These are phyloP conservation scores for Microtus richardsoni DNA, from an alignment of 2,113 vertebrate genomes.

Conservation along the genomic window DNA sequence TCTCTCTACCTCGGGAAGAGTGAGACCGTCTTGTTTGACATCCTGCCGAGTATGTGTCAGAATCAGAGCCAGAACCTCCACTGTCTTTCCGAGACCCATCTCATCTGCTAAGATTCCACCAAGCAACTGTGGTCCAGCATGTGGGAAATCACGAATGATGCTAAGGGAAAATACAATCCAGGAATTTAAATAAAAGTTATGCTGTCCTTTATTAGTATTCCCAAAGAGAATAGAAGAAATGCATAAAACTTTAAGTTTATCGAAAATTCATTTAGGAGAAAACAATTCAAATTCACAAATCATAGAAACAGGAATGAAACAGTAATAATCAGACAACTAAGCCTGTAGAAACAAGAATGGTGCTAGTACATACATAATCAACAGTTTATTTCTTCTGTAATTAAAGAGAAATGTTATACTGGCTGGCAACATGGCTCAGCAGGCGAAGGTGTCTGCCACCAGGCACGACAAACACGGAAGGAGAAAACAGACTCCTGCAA, in stretches of 20 bases:
- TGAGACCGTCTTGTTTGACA: conserved; percentile 89
- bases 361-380: background rate
- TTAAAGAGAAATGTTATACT: background rate
- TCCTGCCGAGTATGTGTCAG: conserved; percentile 92
- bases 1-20: conserved; percentile 92
- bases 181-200: background rate
- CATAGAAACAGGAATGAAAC: background rate
- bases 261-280: conserved; percentile 14
- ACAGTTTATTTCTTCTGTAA: background rate
- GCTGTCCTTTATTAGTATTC: background rate
- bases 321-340: background rate
- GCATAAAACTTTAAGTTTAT: conserved; percentile 22
- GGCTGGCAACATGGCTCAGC: background rate
- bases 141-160: conserved; percentile 93
- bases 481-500: background rate
- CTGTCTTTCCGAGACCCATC: conserved; percentile 99
- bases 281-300: conserved; percentile 26
- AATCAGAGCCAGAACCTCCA: conserved; percentile 98
- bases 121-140: conserved; percentile 93
- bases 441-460: background rate
- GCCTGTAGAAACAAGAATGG: conserved; percentile 29
- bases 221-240: conserved; percentile 31
- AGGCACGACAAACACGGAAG: background rate
- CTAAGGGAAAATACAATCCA: conserved; percentile 82
- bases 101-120: conserved; percentile 99